Base-by-base conservation (phyloP, 2,888 invertebrate species). In the Apoderus coryli region DNA sequence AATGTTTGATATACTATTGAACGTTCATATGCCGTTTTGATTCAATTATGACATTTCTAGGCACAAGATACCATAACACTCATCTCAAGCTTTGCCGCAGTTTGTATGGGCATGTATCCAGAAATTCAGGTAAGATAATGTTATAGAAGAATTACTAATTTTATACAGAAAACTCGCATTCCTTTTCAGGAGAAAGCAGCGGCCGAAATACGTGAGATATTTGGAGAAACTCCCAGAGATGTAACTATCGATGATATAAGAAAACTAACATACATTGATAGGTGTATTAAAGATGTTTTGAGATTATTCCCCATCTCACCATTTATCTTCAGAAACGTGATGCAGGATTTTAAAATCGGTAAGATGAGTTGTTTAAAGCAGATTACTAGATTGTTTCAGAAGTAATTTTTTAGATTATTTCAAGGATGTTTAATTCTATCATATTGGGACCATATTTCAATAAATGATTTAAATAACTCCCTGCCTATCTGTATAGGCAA, bases 81-180 rank as follows among this genome's bases (percentile, higher is more conserved):
- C 13, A 43, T 46, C 7, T 23, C 37, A 7, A 42, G 42, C n/a
- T 46, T 44, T 24, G 26, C 44, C 3, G 29, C 45, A 9, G 15
- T 50, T 2, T 45, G 48, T 16, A 46, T 54, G 10, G 53, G 52
- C 28, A 50, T 54, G 50, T 48, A 54, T 40, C 50, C 49, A n/a
- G 45, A 48, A 34, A 44, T 49, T 42, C 53, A 53, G 41, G 50
- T 49, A 42, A 33, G 28, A 15, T 28, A 15, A 11, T n/a, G n/a
- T n/a, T n/a, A 6, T 19, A 7, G n/a, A n/a, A 19, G n/a, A 19
- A 19, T 19, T 19, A 7, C 19, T 6, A 7, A 7, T 19, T 7
- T 19, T n/a, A 19, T n/a, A 19, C 6, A 19, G 6, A 7, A 19
- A 19, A 19, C 6, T 19, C 19, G n/a, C 6, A 7, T n/a, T n/a